A percentile compares a stretch with the other conserved stretches of the same genome.
Evolutionary conservation across 2,888 invertebrate species (phyloP).

Genomic region (Lycocerus yunnanus): DNA sequence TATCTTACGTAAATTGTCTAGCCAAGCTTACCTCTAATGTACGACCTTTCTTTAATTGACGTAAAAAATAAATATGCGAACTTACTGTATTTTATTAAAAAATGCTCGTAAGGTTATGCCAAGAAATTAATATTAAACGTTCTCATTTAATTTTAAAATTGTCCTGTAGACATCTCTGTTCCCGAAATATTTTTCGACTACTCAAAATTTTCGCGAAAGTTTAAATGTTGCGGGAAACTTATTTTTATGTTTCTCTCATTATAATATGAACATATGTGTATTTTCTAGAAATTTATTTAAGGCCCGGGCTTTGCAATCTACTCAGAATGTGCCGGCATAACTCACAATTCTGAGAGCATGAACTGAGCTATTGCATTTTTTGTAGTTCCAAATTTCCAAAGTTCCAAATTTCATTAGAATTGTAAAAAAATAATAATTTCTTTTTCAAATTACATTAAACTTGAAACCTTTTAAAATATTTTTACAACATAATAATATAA

Average conservation of each 20-base stretch:
- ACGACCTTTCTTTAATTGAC: not conserved
- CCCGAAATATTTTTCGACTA: not conserved
- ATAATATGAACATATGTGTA: not conserved
- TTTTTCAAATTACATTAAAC: no score
- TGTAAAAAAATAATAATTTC: no score
- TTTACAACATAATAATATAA: no score
- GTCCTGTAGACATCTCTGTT: not conserved
- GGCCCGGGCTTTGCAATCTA: no score
- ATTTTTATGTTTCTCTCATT: not conserved
- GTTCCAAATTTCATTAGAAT: no score
- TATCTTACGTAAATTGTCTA: not conserved
- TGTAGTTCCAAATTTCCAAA: no score
- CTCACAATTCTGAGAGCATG: no score
- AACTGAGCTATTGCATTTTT: no score
- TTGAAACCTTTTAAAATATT: no score
- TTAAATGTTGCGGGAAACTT: not conserved
- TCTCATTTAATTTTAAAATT: not conserved
- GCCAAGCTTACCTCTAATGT: not conserved
- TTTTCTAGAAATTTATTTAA: not conserved
- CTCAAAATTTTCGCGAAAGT: not conserved
- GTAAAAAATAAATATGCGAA: not conserved
- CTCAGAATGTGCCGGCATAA: no score
- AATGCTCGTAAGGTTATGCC: not conserved
- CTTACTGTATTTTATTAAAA: not conserved
- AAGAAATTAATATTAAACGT: not conserved